Evolutionary conservation across 2,113 vertebrate genomes (phyloP).

Genomic region (Amazona vittata): DNA sequence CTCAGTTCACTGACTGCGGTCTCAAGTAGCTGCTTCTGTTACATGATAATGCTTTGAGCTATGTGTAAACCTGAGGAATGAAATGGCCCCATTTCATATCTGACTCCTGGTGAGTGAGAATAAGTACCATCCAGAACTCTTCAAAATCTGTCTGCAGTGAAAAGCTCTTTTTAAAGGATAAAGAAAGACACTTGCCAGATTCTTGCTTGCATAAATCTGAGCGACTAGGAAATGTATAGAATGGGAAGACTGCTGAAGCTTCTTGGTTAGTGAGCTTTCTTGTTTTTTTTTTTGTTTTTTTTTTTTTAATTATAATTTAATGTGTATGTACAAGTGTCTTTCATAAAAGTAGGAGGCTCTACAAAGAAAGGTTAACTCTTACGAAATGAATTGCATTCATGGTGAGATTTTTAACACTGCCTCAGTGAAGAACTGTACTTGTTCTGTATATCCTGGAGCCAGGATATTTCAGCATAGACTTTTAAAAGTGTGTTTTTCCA

Average conservation of each 20-base stretch:
- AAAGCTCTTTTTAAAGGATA: not conserved
- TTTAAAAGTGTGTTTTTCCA: not conserved
- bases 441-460: not conserved
- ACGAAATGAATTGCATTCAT: not conserved
- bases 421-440: not conserved
- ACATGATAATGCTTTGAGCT: not conserved
- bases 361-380: not conserved
- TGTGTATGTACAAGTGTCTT: not conserved
- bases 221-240: not conserved
- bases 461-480: not conserved
- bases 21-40: slow-evolving; percentile 38
- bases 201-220: not conserved
- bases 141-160: not conserved
- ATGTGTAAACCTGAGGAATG: not conserved
- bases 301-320: not conserved
- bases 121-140: not conserved
- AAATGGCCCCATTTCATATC: not conserved
- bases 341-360: not conserved
- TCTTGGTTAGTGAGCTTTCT: not conserved
- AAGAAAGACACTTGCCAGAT: not conserved
- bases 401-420: not conserved
- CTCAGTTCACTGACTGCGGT: not conserved
- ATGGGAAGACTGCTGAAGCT: not conserved
- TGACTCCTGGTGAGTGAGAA: not conserved
- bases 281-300: not conserved